Conservation (phyloP, 2,888 invertebrate genomes). For the Xanthorhoe designata region DNA sequence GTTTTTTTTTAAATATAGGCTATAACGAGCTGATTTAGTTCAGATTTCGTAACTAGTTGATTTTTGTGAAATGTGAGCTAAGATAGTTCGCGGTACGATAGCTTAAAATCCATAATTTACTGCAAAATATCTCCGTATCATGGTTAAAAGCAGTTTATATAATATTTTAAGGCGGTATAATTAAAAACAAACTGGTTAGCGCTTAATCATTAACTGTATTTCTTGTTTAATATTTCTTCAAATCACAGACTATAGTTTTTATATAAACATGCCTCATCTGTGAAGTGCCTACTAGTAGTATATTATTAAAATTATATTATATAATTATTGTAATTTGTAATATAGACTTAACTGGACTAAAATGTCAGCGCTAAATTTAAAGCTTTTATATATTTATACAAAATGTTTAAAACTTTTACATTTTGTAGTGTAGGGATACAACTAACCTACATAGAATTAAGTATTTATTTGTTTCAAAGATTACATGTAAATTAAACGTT, state of each 20-base stretch:
- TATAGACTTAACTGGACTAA: constrained; percentile 29
- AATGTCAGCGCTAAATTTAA: constrained; percentile 5
- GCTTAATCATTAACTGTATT: neutral
- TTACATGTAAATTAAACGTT: neutral
- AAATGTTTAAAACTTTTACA: neutral
- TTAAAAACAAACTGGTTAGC: neutral
- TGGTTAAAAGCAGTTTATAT: neutral
- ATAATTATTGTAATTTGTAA: constrained; percentile 18
- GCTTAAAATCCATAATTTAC: too few relatives aligned
- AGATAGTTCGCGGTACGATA: neutral
- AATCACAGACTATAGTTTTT: constrained; percentile 18
- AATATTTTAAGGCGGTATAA: constrained; percentile 1
- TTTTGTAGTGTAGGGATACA: neutral
- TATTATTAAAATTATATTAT: constrained; percentile 46
- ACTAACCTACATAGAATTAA: neutral
- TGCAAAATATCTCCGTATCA: too few relatives aligned
- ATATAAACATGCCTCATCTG: constrained; percentile 53
- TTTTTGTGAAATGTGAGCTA: too few relatives aligned
- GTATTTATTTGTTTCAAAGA: neutral
- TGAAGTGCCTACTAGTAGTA: constrained; percentile 72
- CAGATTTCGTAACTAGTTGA: too few relatives aligned
- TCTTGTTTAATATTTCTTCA: neutral
- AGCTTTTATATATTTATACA: constrained; percentile 14
- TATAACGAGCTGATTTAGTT: neutral
- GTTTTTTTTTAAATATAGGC: too few relatives aligned